A percentile compares a stretch with the other conserved stretches of the same genome.
phyloP scores from a whole-genome alignment of 2,113 vertebrate species.

The Tichodroma muraria region DNA sequence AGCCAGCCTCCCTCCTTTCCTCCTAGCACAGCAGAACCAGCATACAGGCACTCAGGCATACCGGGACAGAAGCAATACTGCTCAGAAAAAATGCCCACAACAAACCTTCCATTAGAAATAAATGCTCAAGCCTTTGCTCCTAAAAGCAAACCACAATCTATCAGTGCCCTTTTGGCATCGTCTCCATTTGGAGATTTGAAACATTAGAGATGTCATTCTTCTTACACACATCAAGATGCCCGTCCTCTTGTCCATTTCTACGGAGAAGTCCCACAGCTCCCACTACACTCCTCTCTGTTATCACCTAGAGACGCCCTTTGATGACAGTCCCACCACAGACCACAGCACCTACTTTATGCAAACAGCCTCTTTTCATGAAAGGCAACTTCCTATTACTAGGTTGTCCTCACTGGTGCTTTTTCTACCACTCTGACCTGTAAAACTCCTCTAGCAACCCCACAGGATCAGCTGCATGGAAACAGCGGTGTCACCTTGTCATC shows the following conservation, averaged over 20 bases:
- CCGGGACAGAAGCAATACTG: neutral
- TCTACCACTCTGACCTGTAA: neutral
- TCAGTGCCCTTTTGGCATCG: neutral
- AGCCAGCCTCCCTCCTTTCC: neutral
- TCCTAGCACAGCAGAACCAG: neutral
- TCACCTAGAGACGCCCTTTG: rapidly evolving
- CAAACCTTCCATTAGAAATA: neutral
- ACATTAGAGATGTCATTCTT: neutral
- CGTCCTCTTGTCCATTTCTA: neutral
- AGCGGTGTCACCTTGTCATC: neutral
- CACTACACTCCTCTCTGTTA: neutral
- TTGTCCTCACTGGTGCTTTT: neutral
- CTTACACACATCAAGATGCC: neutral
- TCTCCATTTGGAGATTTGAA: neutral
- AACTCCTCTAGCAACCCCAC: neutral
- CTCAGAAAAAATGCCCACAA: neutral
- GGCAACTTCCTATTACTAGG: neutral
- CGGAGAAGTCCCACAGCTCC: neutral
- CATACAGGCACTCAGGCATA: rapidly evolving
- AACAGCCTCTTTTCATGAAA: neutral
- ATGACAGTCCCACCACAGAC: neutral
- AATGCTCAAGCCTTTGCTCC: neutral
- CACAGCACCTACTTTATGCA: neutral
- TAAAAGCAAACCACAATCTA: neutral
- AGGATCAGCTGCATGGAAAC: neutral